Conservation (phyloP, 2,797 vertebrate genomes). For the Mormyrops attenuatus region DNA sequence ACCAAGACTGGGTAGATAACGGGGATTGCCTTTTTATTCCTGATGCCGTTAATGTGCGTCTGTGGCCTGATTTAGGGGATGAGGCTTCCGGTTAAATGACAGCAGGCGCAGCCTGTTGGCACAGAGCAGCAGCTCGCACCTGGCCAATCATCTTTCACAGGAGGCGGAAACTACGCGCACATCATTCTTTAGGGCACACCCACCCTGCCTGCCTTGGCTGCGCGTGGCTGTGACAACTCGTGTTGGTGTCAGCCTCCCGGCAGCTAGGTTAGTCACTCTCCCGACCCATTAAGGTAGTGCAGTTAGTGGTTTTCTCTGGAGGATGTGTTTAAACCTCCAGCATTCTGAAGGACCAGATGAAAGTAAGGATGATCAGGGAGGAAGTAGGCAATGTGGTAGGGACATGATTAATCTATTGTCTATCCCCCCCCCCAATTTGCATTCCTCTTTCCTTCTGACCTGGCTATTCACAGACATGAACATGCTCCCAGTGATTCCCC, state of each 20-base stretch:
- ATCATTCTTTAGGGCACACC: not conserved
- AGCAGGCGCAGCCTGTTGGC: not conserved
- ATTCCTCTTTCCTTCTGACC: not conserved
- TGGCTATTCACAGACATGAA: not conserved
- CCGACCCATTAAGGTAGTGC: not conserved
- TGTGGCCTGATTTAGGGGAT: not conserved
- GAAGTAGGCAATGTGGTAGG: not conserved
- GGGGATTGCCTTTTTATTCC: not conserved
- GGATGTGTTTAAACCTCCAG: not conserved
- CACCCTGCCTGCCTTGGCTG: not conserved
- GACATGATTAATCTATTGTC: not conserved
- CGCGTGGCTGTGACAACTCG: not conserved
- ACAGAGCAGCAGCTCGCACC: too few species aligned
- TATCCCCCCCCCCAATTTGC: not conserved
- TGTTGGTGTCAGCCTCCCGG: not conserved
- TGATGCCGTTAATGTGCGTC: not conserved
- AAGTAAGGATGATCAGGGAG: not conserved
- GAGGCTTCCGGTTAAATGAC: not conserved
- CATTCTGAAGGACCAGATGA: not conserved
- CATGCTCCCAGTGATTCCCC: not conserved
- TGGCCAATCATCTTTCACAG: not conserved
- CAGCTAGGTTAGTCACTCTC: not conserved
- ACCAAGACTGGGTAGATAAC: not conserved
- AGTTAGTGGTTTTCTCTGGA: not conserved
- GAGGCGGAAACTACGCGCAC: not conserved